Evolutionary conservation across 2,113 vertebrate genomes (phyloP), one percentile per base, ranked within the genome.

Genomic region (Channa maculata): DNA sequence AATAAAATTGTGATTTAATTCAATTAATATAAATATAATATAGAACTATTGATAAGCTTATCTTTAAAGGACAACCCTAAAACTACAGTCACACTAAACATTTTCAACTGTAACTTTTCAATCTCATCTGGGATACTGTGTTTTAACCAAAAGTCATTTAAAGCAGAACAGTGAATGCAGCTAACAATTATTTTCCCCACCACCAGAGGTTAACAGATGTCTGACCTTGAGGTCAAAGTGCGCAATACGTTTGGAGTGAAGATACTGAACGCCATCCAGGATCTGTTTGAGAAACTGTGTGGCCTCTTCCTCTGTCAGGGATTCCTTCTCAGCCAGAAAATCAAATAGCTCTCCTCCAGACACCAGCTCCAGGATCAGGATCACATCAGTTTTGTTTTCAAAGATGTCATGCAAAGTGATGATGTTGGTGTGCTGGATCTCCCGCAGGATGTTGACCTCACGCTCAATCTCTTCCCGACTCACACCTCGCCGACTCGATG

Each of bases 241-340:
- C 1, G 98, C 98, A 0, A 99, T 99, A 84, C 86, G 95, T 87
- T 97, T 98, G 84, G 96, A 96, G 87, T 99, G 98, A 13, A 99
- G 94, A 80, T 99, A 99, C 71, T 98, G 93, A 44, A 99, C 98
- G 0, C 98, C 97, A 0, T 99, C 97, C 82, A 99, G 91, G 91
- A 99, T 99, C 95, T 99, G 98, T 86, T 98, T 98, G 45, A 99
- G 96, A 82, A 99, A 99, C 94, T 98, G 96, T 0, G 98, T 99
- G 80, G 97, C 98, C 87, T 99, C 98, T 41, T 99, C 98, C 91
- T 99, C 98, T 0, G 95, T 98, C 89, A 99, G 92, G 0, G 97
- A 98, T 41, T 99, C 98, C 89, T 99, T 99, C 91, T 99, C 97
- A 0, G 97, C 98, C 92, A 99, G 93, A 87, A 99, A 99, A 83